Evolutionary conservation across 30 jellyfish, hydroid and myxozoan species (phyloP).

Genomic region (Nemopilema nomurai): DNA sequence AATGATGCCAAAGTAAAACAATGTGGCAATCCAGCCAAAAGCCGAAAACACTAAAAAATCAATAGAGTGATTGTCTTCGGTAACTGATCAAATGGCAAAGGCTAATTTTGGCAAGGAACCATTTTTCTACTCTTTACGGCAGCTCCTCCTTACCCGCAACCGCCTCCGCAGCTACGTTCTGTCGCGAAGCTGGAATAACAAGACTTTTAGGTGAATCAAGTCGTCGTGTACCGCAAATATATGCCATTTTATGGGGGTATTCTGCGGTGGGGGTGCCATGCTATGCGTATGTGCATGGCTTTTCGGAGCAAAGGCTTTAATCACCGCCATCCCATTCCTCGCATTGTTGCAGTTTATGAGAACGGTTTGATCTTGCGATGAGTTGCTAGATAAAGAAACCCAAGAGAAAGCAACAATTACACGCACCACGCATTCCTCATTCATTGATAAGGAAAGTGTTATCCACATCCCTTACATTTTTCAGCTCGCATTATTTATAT

Average conservation of each 20-base stretch:
- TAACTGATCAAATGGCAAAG: too few species aligned
- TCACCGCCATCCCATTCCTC: neutral
- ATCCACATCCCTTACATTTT: neutral
- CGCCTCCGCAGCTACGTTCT: too few species aligned
- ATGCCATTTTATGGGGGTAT: neutral
- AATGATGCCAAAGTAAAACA: too few species aligned
- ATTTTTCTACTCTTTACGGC: too few species aligned
- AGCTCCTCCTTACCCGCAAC: too few species aligned
- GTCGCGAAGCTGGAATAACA: too few species aligned
- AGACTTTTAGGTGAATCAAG: too few species aligned
- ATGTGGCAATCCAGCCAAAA: too few species aligned
- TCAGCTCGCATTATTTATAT: neutral
- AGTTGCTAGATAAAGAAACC: neutral
- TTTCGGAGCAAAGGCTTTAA: neutral
- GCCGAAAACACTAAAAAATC: too few species aligned
- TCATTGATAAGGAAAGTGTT: neutral
- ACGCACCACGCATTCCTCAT: neutral
- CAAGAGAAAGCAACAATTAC: neutral
- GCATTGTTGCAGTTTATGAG: neutral
- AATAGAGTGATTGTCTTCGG: too few species aligned
- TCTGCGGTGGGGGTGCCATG: neutral
- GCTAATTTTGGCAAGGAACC: too few species aligned
- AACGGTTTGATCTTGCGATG: neutral
- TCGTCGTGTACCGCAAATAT: neutral
- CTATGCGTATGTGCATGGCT: neutral